A percentile compares a stretch with the other conserved stretches of the same genome.
Evolutionary conservation across 2,113 vertebrate genomes (phyloP).

Genomic region (Garra rufa): DNA sequence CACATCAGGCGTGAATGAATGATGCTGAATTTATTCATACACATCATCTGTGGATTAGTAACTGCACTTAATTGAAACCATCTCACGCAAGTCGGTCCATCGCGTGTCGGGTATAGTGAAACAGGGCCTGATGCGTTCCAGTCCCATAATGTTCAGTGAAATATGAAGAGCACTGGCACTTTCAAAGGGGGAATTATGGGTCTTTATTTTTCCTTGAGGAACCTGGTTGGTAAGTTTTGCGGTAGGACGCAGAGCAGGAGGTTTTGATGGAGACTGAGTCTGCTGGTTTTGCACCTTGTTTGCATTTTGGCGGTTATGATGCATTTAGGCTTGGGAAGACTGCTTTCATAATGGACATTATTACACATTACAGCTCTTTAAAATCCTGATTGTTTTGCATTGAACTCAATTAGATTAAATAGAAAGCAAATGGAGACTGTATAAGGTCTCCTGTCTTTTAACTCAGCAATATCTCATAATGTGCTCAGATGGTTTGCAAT

Average conservation of each 20-base stretch:
- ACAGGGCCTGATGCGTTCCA: conserved; percentile 31
- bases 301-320: not conserved
- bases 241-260: conserved; percentile 36
- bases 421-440: not conserved
- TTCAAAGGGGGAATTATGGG: conserved; percentile 36
- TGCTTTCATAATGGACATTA: not conserved
- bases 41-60: conserved; percentile 58
- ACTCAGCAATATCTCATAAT: not conserved
- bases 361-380: not conserved
- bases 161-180: conserved; percentile 32
- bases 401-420: not conserved
- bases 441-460: too few relatives aligned
- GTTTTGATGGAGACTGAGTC: conserved; percentile 8
- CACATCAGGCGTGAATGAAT: conserved; percentile 58
- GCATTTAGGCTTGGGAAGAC: not conserved
- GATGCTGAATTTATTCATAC: conserved; percentile 51
- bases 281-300: conserved; percentile 7
- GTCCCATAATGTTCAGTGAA: conserved; percentile 32
- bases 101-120: conserved; percentile 27
- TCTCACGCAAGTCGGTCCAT: conserved; percentile 43
- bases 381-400: not conserved
- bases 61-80: conserved; percentile 70
- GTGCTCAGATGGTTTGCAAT: not conserved
- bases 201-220: conserved; percentile 44
- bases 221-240: conserved; percentile 30